A percentile compares a stretch with the other conserved stretches of the same genome.
Conservation (phyloP, 2,797 vertebrate species). For the Cossypha polioptera region DNA sequence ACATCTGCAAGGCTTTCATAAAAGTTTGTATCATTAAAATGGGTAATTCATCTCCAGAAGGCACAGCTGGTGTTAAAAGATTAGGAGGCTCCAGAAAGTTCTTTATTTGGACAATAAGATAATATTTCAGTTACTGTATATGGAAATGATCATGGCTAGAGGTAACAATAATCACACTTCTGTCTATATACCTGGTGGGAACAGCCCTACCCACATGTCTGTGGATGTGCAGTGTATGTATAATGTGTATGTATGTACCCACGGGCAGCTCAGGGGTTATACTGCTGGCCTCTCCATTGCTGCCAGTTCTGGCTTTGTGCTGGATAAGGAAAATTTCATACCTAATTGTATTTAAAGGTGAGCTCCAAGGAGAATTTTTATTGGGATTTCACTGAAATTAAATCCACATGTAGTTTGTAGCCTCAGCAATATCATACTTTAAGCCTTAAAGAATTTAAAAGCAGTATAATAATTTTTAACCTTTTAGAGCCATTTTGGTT, state of each 20-base stretch:
- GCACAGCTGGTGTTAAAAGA: not conserved
- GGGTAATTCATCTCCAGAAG: not conserved
- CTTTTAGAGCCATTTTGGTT: not conserved
- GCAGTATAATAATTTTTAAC: not conserved
- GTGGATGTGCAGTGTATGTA: not conserved
- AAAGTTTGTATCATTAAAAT: not conserved
- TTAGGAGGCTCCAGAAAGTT: not conserved
- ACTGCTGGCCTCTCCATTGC: not conserved
- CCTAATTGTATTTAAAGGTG: not conserved
- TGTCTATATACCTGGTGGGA: not conserved
- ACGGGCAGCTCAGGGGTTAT: rapidly evolving
- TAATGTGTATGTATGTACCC: rapidly evolving
- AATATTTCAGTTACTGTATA: not conserved
- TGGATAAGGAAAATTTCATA: not conserved
- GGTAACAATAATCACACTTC: not conserved
- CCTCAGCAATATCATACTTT: not conserved
- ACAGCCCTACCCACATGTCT: rapidly evolving
- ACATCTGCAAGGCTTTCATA: not conserved
- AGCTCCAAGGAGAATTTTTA: not conserved
- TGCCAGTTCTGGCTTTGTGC: not conserved
- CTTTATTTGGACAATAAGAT: not conserved
- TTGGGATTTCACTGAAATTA: not conserved
- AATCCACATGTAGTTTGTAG: not conserved
- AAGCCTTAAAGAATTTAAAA: not conserved
- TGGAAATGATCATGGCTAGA: not conserved